Base-by-base conservation (phyloP, 1,140 invertebrate species). In the Paracyclopina nana region DNA sequence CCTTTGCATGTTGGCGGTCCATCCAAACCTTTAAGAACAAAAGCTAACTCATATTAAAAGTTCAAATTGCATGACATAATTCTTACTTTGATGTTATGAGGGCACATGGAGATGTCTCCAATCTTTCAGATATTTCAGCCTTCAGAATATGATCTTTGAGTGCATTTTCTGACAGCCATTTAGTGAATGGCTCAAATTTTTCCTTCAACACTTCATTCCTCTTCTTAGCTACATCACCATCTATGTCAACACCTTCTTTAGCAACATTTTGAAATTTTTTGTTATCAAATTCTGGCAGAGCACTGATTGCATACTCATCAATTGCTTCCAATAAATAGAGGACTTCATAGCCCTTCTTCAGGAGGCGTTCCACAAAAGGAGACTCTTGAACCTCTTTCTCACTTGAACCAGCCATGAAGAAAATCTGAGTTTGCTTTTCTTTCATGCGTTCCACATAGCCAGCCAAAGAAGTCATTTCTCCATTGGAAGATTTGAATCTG, bases 211-310 rank as follows among this genome's bases (percentile, higher is more conserved):
- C 72, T 65, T 95, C 86, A 57, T 80, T 70, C 57, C 75, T 75
- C 61, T 86, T 78, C 61, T 91, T 87, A 43, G 77, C 74, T 53
- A 78, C 78, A 54, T 83, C 79, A 12, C 50, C 50, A 53, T 87
- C 78, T 1, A 98, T 63, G 50, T 79, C 76, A 58, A 99, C 77
- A 1, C 92, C 91, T 69, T 99, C 95, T 65, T 99, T 99, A 53
- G 95, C 95, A 27, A 96, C 86, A 62, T 99, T 99, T 68, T 97
- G 91, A 80, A 99, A 95, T 65, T 97, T 97, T 68, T 97, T 95
- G 25, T 88, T 86, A 59, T 98, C 92, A 66, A 91, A 99, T 67
- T 98, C 92, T n/a, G 95, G 91, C 58, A 99, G 66, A 8, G 87
- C 79, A 38, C 91, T 90, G 50, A 99, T 84, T 55, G 83, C 80